phyloP scores from a whole-genome alignment of 2,113 vertebrate genomes.

The Rhinichthys klamathensis region DNA sequence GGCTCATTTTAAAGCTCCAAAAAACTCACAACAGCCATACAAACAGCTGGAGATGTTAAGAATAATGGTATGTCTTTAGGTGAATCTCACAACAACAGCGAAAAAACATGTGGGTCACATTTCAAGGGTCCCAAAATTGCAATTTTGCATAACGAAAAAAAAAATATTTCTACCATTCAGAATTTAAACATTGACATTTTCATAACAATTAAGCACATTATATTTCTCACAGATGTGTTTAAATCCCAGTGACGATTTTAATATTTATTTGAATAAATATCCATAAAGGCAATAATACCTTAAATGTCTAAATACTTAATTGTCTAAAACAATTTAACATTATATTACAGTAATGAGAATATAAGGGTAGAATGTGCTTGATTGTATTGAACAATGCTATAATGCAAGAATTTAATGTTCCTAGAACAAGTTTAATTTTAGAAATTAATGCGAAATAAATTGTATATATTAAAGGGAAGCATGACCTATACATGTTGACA shows the following conservation, averaged over 20 bases:
- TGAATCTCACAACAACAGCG: conserved; percentile 8
- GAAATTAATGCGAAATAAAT: neutral
- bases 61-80: neutral
- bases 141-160: neutral
- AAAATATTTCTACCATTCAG: neutral
- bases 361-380: neutral
- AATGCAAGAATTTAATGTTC: neutral
- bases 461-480: neutral
- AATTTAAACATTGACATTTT: neutral
- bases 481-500: neutral
- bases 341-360: neutral
- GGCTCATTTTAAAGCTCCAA: neutral
- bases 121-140: neutral
- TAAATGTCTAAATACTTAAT: neutral
- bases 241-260: neutral
- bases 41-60: neutral
- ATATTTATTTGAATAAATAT: neutral
- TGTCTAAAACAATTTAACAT: neutral
- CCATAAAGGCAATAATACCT: neutral
- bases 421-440: neutral
- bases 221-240: neutral
- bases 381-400: neutral
- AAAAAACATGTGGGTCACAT: too few species aligned
- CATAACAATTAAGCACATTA: neutral
- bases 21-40: conserved; percentile 15